Evolutionary conservation across 2,797 vertebrate species (phyloP), one percentile per base, ranked within the genome.

Genomic region (Lophius americanus): DNA sequence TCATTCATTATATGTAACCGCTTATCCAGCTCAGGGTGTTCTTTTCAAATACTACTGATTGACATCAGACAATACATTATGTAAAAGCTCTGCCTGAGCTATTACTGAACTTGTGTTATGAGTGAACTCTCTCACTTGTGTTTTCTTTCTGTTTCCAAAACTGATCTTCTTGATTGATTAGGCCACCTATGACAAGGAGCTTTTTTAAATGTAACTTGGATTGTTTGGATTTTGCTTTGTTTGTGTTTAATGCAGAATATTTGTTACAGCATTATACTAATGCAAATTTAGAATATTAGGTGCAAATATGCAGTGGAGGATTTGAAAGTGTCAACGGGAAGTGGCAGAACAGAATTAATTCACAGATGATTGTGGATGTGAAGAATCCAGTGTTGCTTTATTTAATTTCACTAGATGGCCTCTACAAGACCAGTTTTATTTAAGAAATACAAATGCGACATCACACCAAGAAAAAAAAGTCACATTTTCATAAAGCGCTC

Each of bases 361-460:
- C 84, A 86, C 76, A 86, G 64, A 88, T 56, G 71, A 82, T 87
- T 85, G 78, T 76, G 76, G 83, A 90, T 87, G 85, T 91, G 85
- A 87, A 86, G 76, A 91, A 91, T 93, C 92, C 93, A 93, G 92
- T 94, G 92, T 91, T 91, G 88, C 86, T 93, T 91, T 92, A 91
- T 93, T 93, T 88, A 57, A 86, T 89, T 91, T 91, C 87, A 91
- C 88, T 89, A 92, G 66, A 76, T 75, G 85, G 85, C 79, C 91
- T 85, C 89, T 90, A 88, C 70, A 87, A 87, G 91, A 89, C 89
- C 91, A 80, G 68, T 85, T 86, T 88, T 89, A 88, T 89, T 92
- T 91, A 89, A 87, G 85, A 90, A 91, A 91, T 91, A 84, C 83
- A 88, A 89, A 93, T 87, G 90, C 66, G 87, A 88, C 89, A 83